phyloP scores from a whole-genome alignment of 2,113 vertebrate species.

The Balaeniceps rex region DNA sequence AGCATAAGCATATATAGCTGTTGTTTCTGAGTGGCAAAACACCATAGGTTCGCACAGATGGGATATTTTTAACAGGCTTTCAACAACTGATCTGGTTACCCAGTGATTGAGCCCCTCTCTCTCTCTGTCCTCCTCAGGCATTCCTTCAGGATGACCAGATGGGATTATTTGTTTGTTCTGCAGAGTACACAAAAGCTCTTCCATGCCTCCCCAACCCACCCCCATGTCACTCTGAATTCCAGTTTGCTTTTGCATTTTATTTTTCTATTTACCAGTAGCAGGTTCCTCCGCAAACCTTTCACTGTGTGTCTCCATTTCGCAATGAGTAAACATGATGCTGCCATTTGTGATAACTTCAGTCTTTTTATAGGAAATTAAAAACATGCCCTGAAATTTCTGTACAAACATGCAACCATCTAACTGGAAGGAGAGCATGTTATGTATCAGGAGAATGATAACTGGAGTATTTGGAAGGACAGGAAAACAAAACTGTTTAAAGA shows the following conservation, averaged over 20 bases:
- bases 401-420: not conserved
- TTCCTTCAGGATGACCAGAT: not conserved
- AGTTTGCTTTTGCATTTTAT: not conserved
- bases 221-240: not conserved
- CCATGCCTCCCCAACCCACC: not conserved
- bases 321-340: not conserved
- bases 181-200: not conserved
- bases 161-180: not conserved
- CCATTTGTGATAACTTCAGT: not conserved
- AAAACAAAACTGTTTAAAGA: not conserved
- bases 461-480: not conserved
- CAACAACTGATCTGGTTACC: not conserved
- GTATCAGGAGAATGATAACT: not conserved
- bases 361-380: slow-evolving; percentile 17
- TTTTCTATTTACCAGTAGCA: not conserved
- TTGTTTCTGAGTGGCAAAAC: not conserved
- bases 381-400: not conserved
- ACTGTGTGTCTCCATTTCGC: not conserved
- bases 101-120: not conserved
- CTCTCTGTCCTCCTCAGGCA: not conserved
- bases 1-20: not conserved
- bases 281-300: not conserved
- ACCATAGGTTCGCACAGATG: not conserved
- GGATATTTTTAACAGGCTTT: not conserved
- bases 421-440: not conserved